A percentile compares a stretch with the other conserved stretches of the same genome.
Evolutionary conservation across 2,888 invertebrate species (phyloP).

Genomic region (Rhyacophila evoluta): DNA sequence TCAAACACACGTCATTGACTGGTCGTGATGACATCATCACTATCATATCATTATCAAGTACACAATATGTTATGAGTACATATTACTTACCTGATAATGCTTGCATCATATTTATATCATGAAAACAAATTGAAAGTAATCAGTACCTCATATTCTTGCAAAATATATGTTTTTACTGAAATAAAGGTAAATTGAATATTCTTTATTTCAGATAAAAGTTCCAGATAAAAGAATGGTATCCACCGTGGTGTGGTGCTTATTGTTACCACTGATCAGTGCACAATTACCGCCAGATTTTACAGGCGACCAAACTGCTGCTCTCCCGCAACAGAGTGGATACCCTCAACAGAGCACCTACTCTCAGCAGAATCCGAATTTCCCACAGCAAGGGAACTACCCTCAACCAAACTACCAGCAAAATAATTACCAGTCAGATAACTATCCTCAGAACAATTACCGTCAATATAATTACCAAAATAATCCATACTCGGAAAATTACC

Average conservation of each 20-base stretch:
- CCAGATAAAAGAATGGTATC: slow-evolving; percentile 30
- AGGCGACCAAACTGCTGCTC: slow-evolving; percentile 28
- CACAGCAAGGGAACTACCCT: slow-evolving; percentile 29
- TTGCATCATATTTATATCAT: no score
- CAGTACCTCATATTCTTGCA: no score
- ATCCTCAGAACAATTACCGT: slow-evolving; percentile 25
- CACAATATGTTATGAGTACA: no score
- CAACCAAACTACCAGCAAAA: slow-evolving; percentile 36
- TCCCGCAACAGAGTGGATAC: slow-evolving; percentile 19
- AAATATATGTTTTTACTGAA: no score
- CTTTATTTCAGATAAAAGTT: slow-evolving; percentile 33
- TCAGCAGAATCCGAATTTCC: not conserved
- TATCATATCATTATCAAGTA: no score
- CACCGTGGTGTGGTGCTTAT: slow-evolving; percentile 28
- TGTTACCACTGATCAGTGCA: slow-evolving; percentile 27
- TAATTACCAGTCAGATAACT: slow-evolving; percentile 38
- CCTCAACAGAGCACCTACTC: slow-evolving; percentile 37
- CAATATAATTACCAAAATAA: slow-evolving; percentile 25
- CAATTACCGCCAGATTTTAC: slow-evolving; percentile 36
- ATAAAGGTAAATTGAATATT: not conserved
- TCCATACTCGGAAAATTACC: slow-evolving; percentile 29
- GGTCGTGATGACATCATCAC: no score
- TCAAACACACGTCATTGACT: no score
- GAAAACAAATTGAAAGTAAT: no score
- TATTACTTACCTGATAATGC: no score